A percentile compares a stretch with the other conserved stretches of the same genome.
Conservation (phyloP, 2,113 vertebrate genomes). For the Dicrurus megarhynchus region DNA sequence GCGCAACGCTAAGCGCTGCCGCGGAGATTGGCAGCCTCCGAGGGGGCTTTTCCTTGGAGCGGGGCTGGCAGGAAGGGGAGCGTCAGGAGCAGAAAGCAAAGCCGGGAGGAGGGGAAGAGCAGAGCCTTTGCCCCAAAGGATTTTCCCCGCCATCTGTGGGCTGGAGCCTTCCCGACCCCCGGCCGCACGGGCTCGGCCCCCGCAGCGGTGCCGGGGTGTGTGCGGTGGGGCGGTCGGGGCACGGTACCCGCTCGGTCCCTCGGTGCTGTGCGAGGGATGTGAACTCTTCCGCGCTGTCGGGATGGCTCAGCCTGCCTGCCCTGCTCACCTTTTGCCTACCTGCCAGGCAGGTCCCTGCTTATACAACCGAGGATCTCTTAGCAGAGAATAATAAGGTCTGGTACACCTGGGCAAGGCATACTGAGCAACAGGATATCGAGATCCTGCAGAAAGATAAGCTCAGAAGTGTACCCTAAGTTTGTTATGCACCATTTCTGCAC, state of each 20-base stretch:
- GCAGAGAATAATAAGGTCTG: background rate
- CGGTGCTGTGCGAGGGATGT: background rate
- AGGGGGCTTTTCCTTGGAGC: background rate
- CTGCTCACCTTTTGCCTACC: background rate
- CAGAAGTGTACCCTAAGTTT: background rate
- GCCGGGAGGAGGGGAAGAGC: background rate
- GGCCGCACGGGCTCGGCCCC: fast-evolving
- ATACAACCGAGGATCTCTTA: background rate
- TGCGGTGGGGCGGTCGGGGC: background rate
- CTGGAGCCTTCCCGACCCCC: background rate
- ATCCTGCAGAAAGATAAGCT: background rate
- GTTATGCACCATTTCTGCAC: background rate
- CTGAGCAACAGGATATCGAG: background rate
- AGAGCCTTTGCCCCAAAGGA: fast-evolving
- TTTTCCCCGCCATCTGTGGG: background rate
- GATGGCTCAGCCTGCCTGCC: background rate
- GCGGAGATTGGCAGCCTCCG: background rate
- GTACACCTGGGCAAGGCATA: background rate
- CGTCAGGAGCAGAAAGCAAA: background rate
- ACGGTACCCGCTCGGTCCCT: fast-evolving
- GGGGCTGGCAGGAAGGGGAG: background rate
- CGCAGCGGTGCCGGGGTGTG: background rate
- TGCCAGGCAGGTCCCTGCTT: background rate
- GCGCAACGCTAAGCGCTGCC: background rate
- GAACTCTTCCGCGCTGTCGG: fast-evolving